Conservation (phyloP, 1,140 invertebrate species). For the Octopus sinensis region DNA sequence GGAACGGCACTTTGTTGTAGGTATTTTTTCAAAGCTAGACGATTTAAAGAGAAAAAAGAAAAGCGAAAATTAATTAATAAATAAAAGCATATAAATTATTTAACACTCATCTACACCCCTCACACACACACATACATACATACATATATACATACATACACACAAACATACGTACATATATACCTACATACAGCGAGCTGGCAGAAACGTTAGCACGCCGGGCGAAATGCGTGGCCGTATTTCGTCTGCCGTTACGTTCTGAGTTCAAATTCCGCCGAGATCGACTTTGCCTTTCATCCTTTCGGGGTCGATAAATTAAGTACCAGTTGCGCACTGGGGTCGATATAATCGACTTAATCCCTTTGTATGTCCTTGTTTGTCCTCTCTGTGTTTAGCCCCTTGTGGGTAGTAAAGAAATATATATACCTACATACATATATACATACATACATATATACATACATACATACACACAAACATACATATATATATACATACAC, state of each 20-base stretch:
- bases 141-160: not conserved
- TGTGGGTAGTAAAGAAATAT: too few species aligned
- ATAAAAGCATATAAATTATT: not conserved
- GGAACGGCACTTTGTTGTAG: conserved; percentile 63
- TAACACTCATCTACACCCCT: too few species aligned
- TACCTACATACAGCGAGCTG: not conserved
- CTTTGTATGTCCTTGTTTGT: too few species aligned
- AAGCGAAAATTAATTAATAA: not conserved
- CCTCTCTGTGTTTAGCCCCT: too few species aligned
- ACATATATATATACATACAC: not conserved
- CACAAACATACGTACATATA: not conserved
- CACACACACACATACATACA: too few species aligned
- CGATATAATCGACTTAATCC: too few species aligned
- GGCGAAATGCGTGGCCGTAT: not conserved
- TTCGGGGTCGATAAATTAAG: not conserved
- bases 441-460: not conserved
- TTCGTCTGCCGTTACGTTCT: too few species aligned
- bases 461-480: not conserved
- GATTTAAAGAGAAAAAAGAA: not conserved
- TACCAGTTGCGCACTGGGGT: not conserved
- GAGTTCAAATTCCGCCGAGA: too few species aligned
- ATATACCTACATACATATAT: not conserved
- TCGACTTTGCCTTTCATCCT: too few species aligned
- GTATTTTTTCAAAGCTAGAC: conserved; percentile 24
- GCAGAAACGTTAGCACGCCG: not conserved